These are phyloP conservation scores for Caenorhabditis virilis DNA, from an alignment of 2,888 invertebrate genomes.

Conservation along the genomic window DNA sequence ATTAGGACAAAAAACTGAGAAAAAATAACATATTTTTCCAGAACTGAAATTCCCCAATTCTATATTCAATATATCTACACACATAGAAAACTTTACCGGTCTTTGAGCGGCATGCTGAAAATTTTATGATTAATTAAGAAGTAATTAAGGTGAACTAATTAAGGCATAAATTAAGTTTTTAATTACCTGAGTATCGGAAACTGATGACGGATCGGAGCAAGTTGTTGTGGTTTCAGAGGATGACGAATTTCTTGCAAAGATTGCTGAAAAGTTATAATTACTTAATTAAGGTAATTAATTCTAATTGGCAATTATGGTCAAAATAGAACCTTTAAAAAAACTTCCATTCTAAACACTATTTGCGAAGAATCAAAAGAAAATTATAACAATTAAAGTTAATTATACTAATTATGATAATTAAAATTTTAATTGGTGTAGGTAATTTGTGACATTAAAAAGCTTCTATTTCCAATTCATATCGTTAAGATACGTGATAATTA, in stretches of 20 bases:
- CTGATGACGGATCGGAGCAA: constrained; percentile 27
- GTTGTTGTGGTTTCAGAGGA: constrained; percentile 27
- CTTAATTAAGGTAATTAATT: neutral
- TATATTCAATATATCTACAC: neutral
- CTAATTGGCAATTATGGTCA: neutral
- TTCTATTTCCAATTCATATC: too few species aligned
- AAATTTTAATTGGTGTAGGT: too few species aligned
- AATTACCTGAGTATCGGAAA: constrained; percentile 26
- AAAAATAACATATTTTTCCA: neutral
- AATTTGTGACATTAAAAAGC: too few species aligned
- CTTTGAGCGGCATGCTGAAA: constrained; percentile 19
- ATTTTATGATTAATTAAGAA: neutral
- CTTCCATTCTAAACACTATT: too few species aligned
- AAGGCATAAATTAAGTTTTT: too few species aligned
- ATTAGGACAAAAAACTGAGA: neutral
- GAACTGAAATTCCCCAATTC: neutral
- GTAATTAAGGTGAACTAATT: too few species aligned
- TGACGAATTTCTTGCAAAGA: constrained; percentile 4
- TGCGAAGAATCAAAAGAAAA: too few species aligned
- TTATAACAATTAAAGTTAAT: too few species aligned
- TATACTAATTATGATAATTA: too few species aligned
- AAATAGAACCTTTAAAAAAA: too few species aligned
- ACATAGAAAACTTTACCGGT: constrained; percentile 10
- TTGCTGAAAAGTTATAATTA: constrained; percentile 13
- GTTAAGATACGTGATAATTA: too few species aligned